Evolutionary conservation across 1,140 invertebrate species (phyloP), one percentile per base, ranked within the genome.

Genomic region (Lordiphosa stackelbergi): DNA sequence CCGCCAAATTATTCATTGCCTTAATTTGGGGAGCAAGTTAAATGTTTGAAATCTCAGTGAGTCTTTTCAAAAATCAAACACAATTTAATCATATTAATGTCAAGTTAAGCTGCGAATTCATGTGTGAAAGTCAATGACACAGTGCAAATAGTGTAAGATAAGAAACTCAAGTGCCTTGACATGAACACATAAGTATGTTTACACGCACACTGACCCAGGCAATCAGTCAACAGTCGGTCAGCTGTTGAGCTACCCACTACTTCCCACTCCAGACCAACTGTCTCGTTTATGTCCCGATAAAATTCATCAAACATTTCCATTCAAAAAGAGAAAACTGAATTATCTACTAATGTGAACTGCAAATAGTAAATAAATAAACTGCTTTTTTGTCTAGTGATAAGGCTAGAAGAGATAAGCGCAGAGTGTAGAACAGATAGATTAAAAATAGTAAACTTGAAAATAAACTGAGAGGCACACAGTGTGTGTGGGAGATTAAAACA

Each of bases 91-190:
- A 66, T 47, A 10, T 42, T 64, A 68, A 52, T 53, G 54, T 35
- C 34, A 58, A 58, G 36, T 16, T 54, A 45, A 49, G 34, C 28
- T 54, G 40, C 11, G 28, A 10, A 11, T 34, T 7, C 62, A 66
- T 48, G 57, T 31, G 63, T 19, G 46, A 48, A 59, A 41, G 64
- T 53, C 54, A 68, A 37, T 58, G 63, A 46, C 64, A 66, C 35
- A 16, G 40, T 28, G 36, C 10, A 56, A 66, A 65, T 38, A 38
- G 60, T 12, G 60, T 56, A 65, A 65, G 63, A 65, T 66, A 65
- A 56, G 37, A 41, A 40, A 13, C 31, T 31, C 19, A 41, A 16
- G 8, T 19, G 16, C 28, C 28, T 31, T 31, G 28, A 31, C 28
- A 31, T 31, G 28, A 31, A 31, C 28, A 31, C 28, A 35, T 12